A percentile compares a stretch with the other conserved stretches of the same genome.
Conservation (phyloP, 2,888 invertebrate genomes). For the Caenorhabditis auriculariae region DNA sequence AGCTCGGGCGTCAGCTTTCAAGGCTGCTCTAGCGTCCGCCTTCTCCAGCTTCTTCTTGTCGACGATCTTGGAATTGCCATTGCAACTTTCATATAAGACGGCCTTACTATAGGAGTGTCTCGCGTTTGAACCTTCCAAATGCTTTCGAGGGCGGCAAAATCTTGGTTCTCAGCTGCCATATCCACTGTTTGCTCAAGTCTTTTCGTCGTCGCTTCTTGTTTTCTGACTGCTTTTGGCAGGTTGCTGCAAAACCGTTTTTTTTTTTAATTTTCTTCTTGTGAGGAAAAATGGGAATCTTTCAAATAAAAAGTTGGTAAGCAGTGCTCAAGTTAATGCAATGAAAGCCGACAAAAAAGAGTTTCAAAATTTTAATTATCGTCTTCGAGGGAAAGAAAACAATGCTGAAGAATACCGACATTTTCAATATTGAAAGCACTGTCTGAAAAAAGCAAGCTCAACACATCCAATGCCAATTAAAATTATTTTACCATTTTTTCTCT, state of each 20-base stretch:
- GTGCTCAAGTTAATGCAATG: too few relatives aligned
- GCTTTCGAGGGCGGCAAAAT: slow-evolving; percentile 49
- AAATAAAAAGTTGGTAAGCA: too few relatives aligned
- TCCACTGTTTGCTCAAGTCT: slow-evolving; percentile 60
- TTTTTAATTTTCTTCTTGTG: not conserved
- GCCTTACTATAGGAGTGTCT: slow-evolving; percentile 52
- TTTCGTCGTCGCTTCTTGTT: slow-evolving; percentile 41
- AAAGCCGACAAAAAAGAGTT: too few relatives aligned
- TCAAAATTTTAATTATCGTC: too few relatives aligned
- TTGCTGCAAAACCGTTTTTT: slow-evolving; percentile 15
- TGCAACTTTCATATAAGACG: not conserved
- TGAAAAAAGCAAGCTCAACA: too few relatives aligned
- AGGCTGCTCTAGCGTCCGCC: slow-evolving; percentile 49
- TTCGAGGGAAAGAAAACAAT: too few relatives aligned
- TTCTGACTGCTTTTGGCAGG: slow-evolving; percentile 33
- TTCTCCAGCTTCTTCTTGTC: slow-evolving; percentile 59
- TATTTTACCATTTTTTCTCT: too few relatives aligned
- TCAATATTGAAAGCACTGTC: too few relatives aligned
- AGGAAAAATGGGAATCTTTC: too few relatives aligned
- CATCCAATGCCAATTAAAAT: too few relatives aligned
- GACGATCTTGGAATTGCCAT: slow-evolving; percentile 31
- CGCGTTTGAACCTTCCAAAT: slow-evolving; percentile 60
- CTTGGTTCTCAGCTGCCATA: slow-evolving; percentile 54
- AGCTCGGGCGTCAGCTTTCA: slow-evolving; percentile 46
- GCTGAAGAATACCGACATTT: too few relatives aligned